phyloP scores from a whole-genome alignment of 92 coral and sea anemone species.

The Porites divaricata region DNA sequence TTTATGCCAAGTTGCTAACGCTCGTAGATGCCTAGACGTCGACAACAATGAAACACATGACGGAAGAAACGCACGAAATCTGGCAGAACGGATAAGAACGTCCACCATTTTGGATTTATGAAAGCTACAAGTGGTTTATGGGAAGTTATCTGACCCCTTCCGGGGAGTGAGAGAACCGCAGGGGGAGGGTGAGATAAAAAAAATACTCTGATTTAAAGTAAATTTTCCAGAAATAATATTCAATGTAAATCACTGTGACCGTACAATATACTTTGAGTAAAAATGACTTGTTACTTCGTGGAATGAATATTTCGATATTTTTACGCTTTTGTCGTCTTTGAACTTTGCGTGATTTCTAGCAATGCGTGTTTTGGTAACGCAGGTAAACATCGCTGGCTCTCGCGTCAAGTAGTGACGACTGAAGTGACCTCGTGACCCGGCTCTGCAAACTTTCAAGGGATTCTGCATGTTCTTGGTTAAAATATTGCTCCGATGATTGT shows the following conservation, averaged over 20 bases:
- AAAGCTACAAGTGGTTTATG: neutral
- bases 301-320: no score
- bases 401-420: neutral
- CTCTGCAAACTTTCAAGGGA: neutral
- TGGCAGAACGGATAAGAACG: constrained; percentile 15
- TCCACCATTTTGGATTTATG: constrained; percentile 39
- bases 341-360: neutral
- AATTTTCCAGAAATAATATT: neutral
- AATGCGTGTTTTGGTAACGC: constrained; percentile 31
- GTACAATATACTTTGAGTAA: neutral
- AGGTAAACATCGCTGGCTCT: constrained; percentile 2
- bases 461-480: neutral
- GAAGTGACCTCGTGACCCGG: constrained; percentile 16
- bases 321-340: neutral
- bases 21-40: constrained; percentile 2
- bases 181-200: neutral
- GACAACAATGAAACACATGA: constrained; percentile 1
- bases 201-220: neutral
- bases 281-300: neutral
- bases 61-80: constrained; percentile 2
- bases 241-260: neutral
- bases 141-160: neutral
- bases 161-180: neutral
- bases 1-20: neutral
- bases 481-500: neutral